Evolutionary conservation across 2,113 vertebrate genomes (phyloP).

Genomic region (Octodon degus): DNA sequence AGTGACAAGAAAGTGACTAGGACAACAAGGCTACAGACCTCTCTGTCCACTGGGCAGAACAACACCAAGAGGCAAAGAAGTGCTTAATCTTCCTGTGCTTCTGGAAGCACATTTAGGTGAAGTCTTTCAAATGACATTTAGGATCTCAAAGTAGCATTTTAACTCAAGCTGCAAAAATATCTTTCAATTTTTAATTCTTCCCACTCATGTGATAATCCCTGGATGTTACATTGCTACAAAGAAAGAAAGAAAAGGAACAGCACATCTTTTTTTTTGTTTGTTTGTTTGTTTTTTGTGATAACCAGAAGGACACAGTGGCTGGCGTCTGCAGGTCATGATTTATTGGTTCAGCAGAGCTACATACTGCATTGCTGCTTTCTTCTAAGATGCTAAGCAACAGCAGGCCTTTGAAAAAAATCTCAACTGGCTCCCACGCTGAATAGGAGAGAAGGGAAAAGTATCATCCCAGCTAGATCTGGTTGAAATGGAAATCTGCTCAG

Average conservation of each 20-base stretch:
- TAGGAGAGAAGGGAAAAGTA: conserved; percentile 54
- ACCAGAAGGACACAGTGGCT: not conserved
- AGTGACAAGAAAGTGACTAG: not conserved
- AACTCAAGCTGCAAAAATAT: conserved; percentile 38
- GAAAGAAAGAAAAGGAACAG: not conserved
- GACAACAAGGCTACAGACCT: not conserved
- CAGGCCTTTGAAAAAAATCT: conserved; percentile 71
- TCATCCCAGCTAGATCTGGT: conserved; percentile 48
- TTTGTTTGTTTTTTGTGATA: no score
- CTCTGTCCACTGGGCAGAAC: not conserved
- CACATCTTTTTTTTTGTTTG: not conserved
- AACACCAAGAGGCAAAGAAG: not conserved
- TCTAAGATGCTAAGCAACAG: conserved; percentile 61
- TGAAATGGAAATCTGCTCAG: conserved; percentile 79
- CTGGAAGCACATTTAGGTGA: not conserved
- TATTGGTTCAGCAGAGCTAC: conserved; percentile 16
- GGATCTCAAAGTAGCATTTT: conserved; percentile 25
- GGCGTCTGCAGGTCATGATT: conserved; percentile 59
- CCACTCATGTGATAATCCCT: not conserved
- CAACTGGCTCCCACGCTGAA: conserved; percentile 57
- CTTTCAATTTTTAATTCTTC: conserved; percentile 21
- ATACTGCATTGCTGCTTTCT: conserved; percentile 56
- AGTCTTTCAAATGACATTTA: not conserved
- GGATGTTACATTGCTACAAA: not conserved
- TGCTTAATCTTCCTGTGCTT: not conserved